Evolutionary conservation across 2,113 vertebrate genomes (phyloP).

Genomic region (Phaetusa simplex): DNA sequence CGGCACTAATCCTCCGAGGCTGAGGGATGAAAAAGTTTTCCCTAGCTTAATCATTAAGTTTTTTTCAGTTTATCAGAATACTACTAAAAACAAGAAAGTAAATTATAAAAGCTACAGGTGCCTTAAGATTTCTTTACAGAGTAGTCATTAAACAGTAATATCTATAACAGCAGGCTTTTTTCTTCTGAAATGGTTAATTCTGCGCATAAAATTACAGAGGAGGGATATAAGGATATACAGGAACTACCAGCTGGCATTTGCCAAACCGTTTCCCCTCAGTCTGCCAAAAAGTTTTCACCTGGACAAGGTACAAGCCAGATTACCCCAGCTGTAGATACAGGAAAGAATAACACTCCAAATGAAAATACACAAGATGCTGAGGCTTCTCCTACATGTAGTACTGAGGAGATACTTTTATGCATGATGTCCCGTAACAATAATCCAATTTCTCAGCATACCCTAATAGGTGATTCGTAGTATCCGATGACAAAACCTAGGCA

Average conservation of each 20-base stretch:
- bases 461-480: not conserved
- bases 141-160: not conserved
- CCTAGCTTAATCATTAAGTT: not conserved
- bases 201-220: not conserved
- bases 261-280: accelerated
- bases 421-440: not conserved
- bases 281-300: not conserved
- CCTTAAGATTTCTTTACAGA: not conserved
- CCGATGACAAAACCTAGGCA: not conserved
- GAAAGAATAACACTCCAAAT: not conserved
- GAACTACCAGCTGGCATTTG: not conserved
- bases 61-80: not conserved
- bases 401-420: not conserved
- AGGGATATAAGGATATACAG: not conserved
- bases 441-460: not conserved
- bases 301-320: not conserved
- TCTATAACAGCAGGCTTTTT: not conserved
- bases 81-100: not conserved
- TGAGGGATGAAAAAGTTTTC: conserved; percentile 38
- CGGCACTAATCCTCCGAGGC: conserved; percentile 94
- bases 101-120: not conserved
- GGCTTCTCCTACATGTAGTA: not conserved
- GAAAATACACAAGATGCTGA: not conserved
- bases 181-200: not conserved
- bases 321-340: not conserved